Evolutionary conservation across 2,797 vertebrate species (phyloP), one percentile per base, ranked within the genome.

Genomic region (Hydrophis major): DNA sequence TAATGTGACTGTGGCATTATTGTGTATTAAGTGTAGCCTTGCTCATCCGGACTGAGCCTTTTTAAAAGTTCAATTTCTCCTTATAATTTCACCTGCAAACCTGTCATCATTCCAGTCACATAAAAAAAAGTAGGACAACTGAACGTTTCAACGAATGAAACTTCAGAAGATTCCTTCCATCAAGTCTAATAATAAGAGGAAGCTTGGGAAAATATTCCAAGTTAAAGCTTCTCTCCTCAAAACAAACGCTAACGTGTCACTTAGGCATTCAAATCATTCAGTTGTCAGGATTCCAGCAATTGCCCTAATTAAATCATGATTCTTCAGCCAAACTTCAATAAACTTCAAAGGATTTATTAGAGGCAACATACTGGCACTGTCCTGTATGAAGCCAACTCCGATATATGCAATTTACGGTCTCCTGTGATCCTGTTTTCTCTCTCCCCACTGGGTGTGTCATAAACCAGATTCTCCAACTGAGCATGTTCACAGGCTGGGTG

Each of bases 121-220:
- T n/a, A n/a, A 47, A 59, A 83, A 78, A 57, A 78, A 86, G 5
- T 37, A 13, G 59, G 53, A 63, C 93, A 94, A 93, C 94, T 93
- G 95, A 83, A 96, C 66, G 42, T 94, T 95, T 93, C 94, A 94
- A 96, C 93, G 96, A 88, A 16, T 92, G 66, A 69, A 90, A 87
- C 88, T 90, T 95, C 93, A 53, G 47, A 94, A 87, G 89, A 96
- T 95, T 95, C 94, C 87, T 93, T 91, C 95, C 93, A 96, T 95
- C 92, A 59, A 59, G 66, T 94, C 93, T 95, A 95, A 96, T 96
- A 96, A 95, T 95, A 96, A 95, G 57, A 91, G 87, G 69, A 93
- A 89, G 93, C 16, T 42, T 90, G 90, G 78, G 37, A 89, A 92
- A 92, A 90, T 55, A 59, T 92, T 94, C 95, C 66, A 32, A 66